Base-by-base conservation (phyloP, 2,113 vertebrate genomes). In the Tenrec ecaudatus region DNA sequence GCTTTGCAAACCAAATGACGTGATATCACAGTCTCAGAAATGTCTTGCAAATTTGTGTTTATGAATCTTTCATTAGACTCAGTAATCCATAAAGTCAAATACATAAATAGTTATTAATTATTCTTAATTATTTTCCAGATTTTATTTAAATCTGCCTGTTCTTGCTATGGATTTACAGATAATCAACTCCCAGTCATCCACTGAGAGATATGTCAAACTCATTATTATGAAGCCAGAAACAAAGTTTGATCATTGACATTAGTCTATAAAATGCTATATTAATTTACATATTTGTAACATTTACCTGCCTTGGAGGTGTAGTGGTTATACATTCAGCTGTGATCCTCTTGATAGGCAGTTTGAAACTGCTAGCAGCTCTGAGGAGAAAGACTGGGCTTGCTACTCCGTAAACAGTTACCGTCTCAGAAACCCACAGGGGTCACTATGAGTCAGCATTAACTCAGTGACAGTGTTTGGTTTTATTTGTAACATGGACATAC, bases 11-110 rank as follows among this genome's bases (percentile, higher is more conserved):
- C 9, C n/a, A 83, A 84, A 73, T 47, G 38, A 84, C 53, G 60
- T 83, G 25, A 27, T 0, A 77, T 58, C 29, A 76, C 29, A 40
- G 3, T 23, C 4, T 87, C 36, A 79, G 69, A 84, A 95, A 57
- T 79, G 73, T 29, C 82, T 92, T 83, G 9, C 20, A 15, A 64
- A 84, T 77, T 4, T 43, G 79, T 89, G 6, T 33, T 89, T 84
- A 23, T 31, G n/a, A 29, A 77, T 82, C 3, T 84, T 53, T 66
- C n/a, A 31, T 86, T 90, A 47, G 1, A 73, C 23, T 84, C 17
- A 84, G 73, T 95, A 89, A 69, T 68, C 8, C n/a, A 23, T 33
- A 73, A 79, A 92, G 27, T 23, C 7, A 92, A 90, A 47, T 40
- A 31, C 33, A 11, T 31, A 4, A 36, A 68, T 25, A 47, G 66